Evolutionary conservation across 2,888 invertebrate species (phyloP), one percentile per base, ranked within the genome.

Genomic region (Oasisia sp.): DNA sequence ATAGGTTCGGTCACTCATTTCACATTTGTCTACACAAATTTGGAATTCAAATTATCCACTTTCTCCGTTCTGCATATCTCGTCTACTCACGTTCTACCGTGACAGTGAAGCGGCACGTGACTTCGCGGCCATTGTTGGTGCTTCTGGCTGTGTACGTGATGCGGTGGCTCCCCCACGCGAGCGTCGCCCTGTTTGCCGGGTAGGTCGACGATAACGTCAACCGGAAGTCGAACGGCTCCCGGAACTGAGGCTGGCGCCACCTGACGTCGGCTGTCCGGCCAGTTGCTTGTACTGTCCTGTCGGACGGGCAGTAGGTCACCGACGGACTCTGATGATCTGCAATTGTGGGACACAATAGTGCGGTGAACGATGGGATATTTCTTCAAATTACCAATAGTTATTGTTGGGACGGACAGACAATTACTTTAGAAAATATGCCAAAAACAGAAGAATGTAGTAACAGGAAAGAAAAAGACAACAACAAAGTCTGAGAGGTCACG

Each of bases 171-270:
- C 90, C 90, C 90, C 90, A 90, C 1, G 90, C 9, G 90, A 90
- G 90, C 32, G 32, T 44, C 38, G 90, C 90, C 32, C 44, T 44
- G 27, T 32, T 32, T 44, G 32, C 44, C 38, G 38, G 32, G 44
- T 90, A 90, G 90, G 90, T 38, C 14, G 90, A 90, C 90, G 90
- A 32, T 32, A 90, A 14, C 14, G 32, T 90, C 90, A 90, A 3
- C 19, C 90, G 90, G 90, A 32, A 90, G 90, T 44, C 90, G 27
- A 19, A 90, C 90, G 90, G 90, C 32, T 90, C 90, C 14, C 90
- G 90, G 90, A 90, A 90, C 90, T 19, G 32, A 19, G 90, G 90
- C 44, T 19, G 38, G 32, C 38, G 90, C 90, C 90, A 90, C 38
- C 90, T 90, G 19, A 32, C 90, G 90, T 38, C 44, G 90, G 90